These are phyloP conservation scores for Callaeas wilsoni DNA, from an alignment of 2,113 vertebrate species.

Conservation along the genomic window DNA sequence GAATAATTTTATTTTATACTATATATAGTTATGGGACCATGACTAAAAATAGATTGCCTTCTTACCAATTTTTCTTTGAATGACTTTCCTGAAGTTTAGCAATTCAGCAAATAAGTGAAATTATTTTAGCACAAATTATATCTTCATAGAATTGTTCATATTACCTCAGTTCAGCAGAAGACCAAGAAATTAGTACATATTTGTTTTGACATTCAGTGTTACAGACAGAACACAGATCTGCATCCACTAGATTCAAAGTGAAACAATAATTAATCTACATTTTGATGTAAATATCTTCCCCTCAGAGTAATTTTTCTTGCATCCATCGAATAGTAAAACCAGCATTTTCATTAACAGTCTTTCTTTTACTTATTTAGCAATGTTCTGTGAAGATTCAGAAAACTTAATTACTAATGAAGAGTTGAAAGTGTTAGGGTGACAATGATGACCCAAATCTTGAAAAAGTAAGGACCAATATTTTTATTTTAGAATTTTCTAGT, in stretches of 20 bases:
- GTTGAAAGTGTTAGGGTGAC: neutral
- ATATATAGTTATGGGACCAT: neutral
- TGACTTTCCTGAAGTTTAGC: neutral
- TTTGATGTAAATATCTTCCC: neutral
- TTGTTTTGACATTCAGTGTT: neutral
- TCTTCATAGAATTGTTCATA: neutral
- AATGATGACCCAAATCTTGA: neutral
- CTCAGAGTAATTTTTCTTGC: neutral
- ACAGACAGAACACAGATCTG: neutral
- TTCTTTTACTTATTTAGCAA: neutral
- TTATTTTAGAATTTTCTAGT: neutral
- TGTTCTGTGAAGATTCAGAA: neutral
- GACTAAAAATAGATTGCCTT: neutral
- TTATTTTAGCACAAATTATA: neutral
- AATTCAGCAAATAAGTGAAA: neutral
- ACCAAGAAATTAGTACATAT: neutral
- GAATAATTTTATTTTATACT: neutral
- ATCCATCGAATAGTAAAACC: neutral
- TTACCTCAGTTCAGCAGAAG: neutral
- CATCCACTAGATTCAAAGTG: neutral
- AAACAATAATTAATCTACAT: neutral
- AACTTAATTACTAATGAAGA: neutral
- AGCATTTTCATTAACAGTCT: neutral
- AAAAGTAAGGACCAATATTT: neutral
- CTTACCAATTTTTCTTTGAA: neutral